Evolutionary conservation across 2,113 vertebrate genomes (phyloP).

Genomic region (Girardinichthys multiradiatus): DNA sequence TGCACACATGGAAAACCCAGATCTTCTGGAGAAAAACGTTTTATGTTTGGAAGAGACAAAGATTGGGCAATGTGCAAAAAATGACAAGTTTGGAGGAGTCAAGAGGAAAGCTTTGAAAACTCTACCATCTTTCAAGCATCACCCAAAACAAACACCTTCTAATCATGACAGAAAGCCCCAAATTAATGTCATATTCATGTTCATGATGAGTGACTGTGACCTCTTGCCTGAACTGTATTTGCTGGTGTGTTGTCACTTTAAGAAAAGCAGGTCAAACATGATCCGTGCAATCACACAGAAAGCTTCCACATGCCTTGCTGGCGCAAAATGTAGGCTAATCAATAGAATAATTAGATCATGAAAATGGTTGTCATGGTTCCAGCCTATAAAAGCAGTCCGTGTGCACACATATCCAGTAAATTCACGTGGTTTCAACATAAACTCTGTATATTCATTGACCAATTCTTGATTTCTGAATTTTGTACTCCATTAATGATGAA

Average conservation of each 20-base stretch:
- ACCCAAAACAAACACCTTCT: too few relatives aligned
- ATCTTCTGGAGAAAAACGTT: too few relatives aligned
- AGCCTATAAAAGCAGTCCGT: neutral
- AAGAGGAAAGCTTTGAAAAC: too few relatives aligned
- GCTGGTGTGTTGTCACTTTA: neutral
- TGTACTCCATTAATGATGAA: too few relatives aligned
- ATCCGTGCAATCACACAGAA: conserved; percentile 48
- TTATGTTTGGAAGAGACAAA: too few relatives aligned
- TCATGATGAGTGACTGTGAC: neutral
- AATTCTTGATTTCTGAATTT: neutral
- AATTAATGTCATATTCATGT: neutral
- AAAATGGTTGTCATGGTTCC: conserved; percentile 38
- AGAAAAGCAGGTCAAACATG: conserved; percentile 51
- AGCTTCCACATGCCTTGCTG: conserved; percentile 34
- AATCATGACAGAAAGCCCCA: too few relatives aligned
- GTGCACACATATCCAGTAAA: neutral
- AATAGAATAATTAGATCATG: conserved; percentile 70
- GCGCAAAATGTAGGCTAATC: conserved; percentile 70
- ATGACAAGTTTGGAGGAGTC: too few relatives aligned
- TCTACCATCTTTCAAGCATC: too few relatives aligned
- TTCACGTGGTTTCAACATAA: neutral
- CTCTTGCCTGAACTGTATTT: neutral
- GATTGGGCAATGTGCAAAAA: too few relatives aligned
- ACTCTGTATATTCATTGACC: neutral
- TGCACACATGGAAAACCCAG: too few relatives aligned